These are phyloP conservation scores for Cylloceria caligata DNA, from an alignment of 2,888 invertebrate genomes.

Conservation along the genomic window DNA sequence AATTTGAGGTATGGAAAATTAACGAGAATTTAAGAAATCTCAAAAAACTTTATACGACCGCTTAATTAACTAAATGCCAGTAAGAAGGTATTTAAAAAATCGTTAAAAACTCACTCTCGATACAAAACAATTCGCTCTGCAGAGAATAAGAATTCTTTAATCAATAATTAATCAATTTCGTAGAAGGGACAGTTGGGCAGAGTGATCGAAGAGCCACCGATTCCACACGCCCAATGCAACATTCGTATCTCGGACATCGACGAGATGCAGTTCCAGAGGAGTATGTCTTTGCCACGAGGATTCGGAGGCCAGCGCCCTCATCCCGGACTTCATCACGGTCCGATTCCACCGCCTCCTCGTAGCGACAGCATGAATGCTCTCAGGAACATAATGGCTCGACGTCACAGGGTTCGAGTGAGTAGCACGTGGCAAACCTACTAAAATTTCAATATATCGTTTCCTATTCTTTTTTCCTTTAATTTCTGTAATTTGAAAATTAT, in stretches of 20 bases:
- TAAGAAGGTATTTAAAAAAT: background rate
- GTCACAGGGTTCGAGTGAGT: conserved; percentile 82
- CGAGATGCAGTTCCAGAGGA: conserved; percentile 82
- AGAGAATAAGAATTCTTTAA: background rate
- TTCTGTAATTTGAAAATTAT: background rate
- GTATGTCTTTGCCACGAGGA: conserved; percentile 84
- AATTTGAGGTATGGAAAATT: conserved; percentile 75
- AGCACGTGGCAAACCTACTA: background rate
- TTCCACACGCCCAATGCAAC: conserved; percentile 79
- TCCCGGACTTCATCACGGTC: conserved; percentile 75
- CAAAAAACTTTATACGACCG: background rate
- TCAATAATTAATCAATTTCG: conserved; percentile 27
- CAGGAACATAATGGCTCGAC: conserved; percentile 82
- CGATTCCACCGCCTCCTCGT: conserved; percentile 83
- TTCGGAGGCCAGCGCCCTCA: conserved; percentile 82
- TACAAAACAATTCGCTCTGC: background rate
- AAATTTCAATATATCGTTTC: background rate
- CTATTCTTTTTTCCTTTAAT: background rate
- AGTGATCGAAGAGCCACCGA: conserved; percentile 78
- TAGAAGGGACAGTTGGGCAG: conserved; percentile 78
- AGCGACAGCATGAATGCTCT: conserved; percentile 84
- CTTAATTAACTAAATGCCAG: background rate
- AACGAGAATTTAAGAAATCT: background rate
- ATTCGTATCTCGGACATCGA: conserved; percentile 78
- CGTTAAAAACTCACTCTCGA: too few species aligned